Evolutionary conservation across 2,113 vertebrate genomes (phyloP).

Genomic region (Accipiter virgatus): DNA sequence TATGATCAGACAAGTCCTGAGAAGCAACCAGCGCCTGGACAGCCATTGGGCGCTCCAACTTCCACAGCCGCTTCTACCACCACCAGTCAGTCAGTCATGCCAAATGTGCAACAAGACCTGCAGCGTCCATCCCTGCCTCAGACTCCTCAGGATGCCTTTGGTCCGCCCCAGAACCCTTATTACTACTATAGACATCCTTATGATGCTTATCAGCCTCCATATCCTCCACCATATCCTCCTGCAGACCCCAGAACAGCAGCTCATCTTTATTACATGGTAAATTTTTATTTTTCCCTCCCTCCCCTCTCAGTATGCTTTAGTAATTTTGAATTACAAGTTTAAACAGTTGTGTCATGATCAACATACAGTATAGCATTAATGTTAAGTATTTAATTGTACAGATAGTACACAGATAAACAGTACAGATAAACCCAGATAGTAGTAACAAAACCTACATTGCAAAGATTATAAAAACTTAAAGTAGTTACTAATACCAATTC

Average conservation of each 20-base stretch:
- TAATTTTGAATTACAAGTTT: neutral
- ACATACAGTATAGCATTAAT: neutral
- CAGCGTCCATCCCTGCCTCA: slow-evolving; percentile 76
- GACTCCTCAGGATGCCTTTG: slow-evolving; percentile 77
- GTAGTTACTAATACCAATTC: neutral
- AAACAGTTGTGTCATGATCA: accelerated
- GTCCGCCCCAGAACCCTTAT: slow-evolving; percentile 64
- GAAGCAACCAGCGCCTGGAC: neutral
- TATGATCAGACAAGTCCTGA: neutral
- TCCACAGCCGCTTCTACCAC: neutral
- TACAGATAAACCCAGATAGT: neutral
- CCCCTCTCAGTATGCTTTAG: accelerated
- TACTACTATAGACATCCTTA: slow-evolving; percentile 76
- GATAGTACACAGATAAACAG: neutral
- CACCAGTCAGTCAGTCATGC: slow-evolving; percentile 21
- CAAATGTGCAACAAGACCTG: slow-evolving; percentile 59
- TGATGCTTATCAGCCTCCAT: slow-evolving; percentile 76
- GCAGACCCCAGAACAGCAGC: slow-evolving; percentile 77
- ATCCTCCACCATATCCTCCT: slow-evolving; percentile 75
- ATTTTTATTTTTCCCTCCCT: neutral
- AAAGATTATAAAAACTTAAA: neutral
- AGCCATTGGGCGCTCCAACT: neutral
- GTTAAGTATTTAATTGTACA: neutral
- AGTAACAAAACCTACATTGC: neutral
- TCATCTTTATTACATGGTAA: slow-evolving; percentile 88